Percentiles rank a stretch among this genome's conserved stretches.
Conservation (phyloP, 2,113 vertebrate species). For the Nycticorax nycticorax region DNA sequence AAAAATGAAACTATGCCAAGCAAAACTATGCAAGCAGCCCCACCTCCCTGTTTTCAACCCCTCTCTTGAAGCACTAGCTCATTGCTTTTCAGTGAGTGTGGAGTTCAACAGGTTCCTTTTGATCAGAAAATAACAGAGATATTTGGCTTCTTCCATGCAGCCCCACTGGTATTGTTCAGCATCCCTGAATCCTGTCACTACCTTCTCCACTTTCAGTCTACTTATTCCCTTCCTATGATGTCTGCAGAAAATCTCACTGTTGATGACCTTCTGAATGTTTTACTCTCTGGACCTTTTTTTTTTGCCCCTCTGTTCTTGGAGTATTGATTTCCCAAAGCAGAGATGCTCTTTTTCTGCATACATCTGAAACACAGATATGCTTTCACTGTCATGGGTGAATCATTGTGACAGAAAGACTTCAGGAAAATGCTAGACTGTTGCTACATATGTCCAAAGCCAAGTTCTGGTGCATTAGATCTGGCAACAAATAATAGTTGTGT, state of each 20-base stretch:
- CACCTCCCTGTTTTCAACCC: neutral
- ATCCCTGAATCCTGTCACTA: neutral
- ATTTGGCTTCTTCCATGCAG: neutral
- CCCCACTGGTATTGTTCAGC: neutral
- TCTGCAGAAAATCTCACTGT: neutral
- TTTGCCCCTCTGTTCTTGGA: neutral
- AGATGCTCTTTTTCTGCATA: neutral
- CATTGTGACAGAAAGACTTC: neutral
- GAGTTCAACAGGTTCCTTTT: neutral
- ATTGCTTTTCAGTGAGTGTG: neutral
- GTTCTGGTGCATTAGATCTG: neutral
- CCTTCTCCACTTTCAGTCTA: neutral
- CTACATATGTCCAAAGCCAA: neutral
- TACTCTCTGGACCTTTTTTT: neutral
- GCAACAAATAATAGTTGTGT: neutral
- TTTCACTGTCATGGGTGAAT: neutral
- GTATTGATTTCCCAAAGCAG: neutral
- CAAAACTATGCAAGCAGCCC: neutral
- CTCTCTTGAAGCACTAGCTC: neutral
- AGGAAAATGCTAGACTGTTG: neutral
- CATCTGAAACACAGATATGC: neutral
- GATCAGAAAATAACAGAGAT: neutral
- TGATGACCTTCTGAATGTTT: neutral
- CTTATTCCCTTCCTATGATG: neutral
- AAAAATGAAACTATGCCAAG: conserved; percentile 15